Evolutionary conservation across 2,888 invertebrate genomes (phyloP), one percentile per base, ranked within the genome.

Genomic region (Conistra vaccinii): DNA sequence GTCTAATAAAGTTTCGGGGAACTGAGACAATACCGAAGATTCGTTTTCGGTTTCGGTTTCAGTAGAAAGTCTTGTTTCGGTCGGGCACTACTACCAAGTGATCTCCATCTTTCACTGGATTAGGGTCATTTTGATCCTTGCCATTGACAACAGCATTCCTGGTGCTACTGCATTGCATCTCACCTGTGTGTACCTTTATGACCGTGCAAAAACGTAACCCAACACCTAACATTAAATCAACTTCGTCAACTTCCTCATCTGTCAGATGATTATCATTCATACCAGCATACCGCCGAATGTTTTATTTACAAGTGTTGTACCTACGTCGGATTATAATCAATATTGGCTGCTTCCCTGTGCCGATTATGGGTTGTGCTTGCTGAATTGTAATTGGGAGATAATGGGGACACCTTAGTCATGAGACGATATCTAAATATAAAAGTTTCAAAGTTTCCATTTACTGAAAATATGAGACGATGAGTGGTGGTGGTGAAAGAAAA

Each of bases 201-300:
- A 35, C 35, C 35, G 6, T 39, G 39, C 76, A 69, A 66, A 68
- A 62, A 45, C 42, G 35, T 75, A 55, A 53, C 26, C 62, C 57
- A 45, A 58, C 14, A 55, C 17, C 51, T 39, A 17, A 58, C 20
- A 70, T 57, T 80, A 69, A 72, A 85, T 67, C 62, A 62, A 78
- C 62, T 76, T 78, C 78, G 29, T 73, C 60, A 57, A 80, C 81
- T 88, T 87, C 87, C 87, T 87, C 78, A 79, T 78, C 42, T 66
- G 74, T 62, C 65, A 72, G 63, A 53, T 68, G 26, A 78, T 87
- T 86, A 69, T 74, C 76, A 87, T 87, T 81, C 87, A 86, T 61
- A 42, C 48, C 71, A 61, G 69, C 68, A 51, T 39, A 29, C 60
- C 51, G 69, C 81, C 71, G 70, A 72, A 86, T 78, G 85, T 81